These are phyloP conservation scores for Prunella fulvescens DNA, from an alignment of 2,113 vertebrate species.

Conservation along the genomic window DNA sequence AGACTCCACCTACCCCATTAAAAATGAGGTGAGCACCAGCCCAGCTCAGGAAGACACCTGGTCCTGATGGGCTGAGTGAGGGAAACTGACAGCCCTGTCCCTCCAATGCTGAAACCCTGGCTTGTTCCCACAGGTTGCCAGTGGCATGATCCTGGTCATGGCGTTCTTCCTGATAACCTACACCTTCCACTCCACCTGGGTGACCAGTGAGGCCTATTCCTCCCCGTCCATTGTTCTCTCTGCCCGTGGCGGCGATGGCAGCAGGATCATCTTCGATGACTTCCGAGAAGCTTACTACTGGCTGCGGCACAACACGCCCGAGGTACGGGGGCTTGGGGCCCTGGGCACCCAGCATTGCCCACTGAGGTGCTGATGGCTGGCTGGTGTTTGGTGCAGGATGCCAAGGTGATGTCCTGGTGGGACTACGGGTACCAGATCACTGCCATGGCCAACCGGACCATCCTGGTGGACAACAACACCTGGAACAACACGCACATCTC, in stretches of 20 bases:
- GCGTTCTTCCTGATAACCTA: conserved; percentile 98
- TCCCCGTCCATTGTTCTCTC: conserved; percentile 97
- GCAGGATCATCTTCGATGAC: conserved; percentile 97
- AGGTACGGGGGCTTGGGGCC: conserved; percentile 57
- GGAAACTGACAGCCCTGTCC: accelerated
- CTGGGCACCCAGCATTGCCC: accelerated
- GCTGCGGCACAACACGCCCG: conserved; percentile 97
- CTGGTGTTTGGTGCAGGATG: conserved; percentile 76
- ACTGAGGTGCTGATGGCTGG: accelerated
- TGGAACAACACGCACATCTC: conserved; percentile 99
- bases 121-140: conserved; percentile 83
- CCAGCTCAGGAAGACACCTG: accelerated
- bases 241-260: conserved; percentile 91
- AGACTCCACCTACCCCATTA: conserved; percentile 96
- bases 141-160: conserved; percentile 99
- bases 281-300: conserved; percentile 99
- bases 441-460: conserved; percentile 97
- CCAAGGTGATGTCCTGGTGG: conserved; percentile 99
- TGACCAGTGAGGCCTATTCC: conserved; percentile 97
- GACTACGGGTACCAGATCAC: conserved; percentile 99
- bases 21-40: conserved; percentile 83
- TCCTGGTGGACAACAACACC: conserved; percentile 98
- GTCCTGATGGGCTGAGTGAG: accelerated
- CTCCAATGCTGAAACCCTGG: accelerated
- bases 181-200: conserved; percentile 99